phyloP scores from a whole-genome alignment of 2,113 vertebrate genomes.

The Psammodynastes pulverulentus region DNA sequence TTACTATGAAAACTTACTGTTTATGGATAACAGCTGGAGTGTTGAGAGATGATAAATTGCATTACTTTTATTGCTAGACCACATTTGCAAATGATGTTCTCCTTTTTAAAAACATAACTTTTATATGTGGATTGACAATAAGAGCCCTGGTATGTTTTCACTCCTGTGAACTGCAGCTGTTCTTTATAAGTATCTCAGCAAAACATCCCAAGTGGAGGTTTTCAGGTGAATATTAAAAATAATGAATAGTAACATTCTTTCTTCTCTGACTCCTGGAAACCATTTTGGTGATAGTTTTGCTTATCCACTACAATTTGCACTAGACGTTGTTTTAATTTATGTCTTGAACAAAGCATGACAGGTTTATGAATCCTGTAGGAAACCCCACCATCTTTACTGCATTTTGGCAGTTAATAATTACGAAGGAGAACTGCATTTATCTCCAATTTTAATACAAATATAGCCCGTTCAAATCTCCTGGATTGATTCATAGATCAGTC shows the following conservation, averaged over 20 bases:
- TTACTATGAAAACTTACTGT: neutral
- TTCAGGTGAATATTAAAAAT: neutral
- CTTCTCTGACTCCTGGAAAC: neutral
- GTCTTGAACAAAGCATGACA: rapidly evolving
- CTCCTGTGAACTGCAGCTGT: neutral
- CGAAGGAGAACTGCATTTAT: neutral
- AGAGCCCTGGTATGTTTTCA: neutral
- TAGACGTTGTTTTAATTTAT: neutral
- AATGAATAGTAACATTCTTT: neutral
- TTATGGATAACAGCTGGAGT: neutral
- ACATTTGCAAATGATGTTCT: neutral
- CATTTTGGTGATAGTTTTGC: neutral
- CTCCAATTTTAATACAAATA: neutral
- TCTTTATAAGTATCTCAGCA: neutral
- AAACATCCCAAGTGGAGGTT: neutral
- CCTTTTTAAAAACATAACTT: neutral
- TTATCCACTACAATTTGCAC: neutral
- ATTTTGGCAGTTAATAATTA: neutral
- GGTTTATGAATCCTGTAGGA: neutral
- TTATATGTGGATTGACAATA: neutral
- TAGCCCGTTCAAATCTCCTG: neutral
- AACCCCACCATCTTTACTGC: neutral
- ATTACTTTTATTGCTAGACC: neutral
- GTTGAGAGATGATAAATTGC: neutral
- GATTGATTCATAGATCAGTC: neutral